Evolutionary conservation across 1,140 invertebrate genomes (phyloP).

Genomic region (Diachasmimorpha longicaudata): DNA sequence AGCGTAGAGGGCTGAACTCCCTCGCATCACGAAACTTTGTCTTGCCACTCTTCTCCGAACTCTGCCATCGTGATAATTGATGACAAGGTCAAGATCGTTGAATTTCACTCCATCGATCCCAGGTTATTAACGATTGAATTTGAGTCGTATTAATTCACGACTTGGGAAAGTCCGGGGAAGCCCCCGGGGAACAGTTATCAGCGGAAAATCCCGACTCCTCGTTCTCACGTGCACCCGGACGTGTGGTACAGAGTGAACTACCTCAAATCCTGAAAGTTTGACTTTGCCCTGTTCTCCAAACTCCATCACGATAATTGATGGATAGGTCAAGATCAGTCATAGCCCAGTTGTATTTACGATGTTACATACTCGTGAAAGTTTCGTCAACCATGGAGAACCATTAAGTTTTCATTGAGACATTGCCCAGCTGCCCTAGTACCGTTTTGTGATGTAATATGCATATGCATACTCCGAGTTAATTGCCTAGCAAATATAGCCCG

Average conservation of each 20-base stretch:
- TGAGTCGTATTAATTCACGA: no score
- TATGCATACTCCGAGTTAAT: slow-evolving; percentile 33
- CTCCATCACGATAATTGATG: background rate
- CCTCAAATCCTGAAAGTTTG: background rate
- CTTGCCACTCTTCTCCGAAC: background rate
- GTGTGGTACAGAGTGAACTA: background rate
- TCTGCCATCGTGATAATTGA: background rate
- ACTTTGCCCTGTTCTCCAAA: no score
- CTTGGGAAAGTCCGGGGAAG: no score
- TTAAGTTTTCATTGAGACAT: slow-evolving; percentile 25
- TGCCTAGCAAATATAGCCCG: slow-evolving; percentile 26
- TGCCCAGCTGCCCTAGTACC: background rate
- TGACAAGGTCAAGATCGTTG: background rate
- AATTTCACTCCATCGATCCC: background rate
- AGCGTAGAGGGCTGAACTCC: background rate
- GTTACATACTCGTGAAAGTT: background rate
- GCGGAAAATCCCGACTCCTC: background rate
- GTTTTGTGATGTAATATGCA: slow-evolving; percentile 24
- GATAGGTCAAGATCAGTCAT: background rate
- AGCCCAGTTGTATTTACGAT: no score
- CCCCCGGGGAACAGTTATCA: background rate
- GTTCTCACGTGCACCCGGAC: background rate
- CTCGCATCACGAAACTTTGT: background rate
- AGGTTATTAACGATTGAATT: no score
- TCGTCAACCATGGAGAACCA: background rate